These are phyloP conservation scores for Poecile atricapillus DNA, from an alignment of 2,113 vertebrate species.

Conservation along the genomic window DNA sequence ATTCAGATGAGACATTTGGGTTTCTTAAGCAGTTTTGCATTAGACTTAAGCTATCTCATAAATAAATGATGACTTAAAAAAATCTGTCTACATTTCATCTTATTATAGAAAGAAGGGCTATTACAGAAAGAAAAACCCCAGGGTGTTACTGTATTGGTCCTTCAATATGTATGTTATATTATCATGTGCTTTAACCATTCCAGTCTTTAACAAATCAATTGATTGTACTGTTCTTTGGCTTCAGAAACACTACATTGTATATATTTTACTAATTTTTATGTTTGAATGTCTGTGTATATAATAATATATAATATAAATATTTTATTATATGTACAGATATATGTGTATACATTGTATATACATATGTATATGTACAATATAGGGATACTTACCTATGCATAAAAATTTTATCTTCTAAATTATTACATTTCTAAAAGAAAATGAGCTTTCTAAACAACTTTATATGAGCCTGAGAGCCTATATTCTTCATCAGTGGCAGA, in stretches of 20 bases:
- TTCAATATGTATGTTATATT: constrained; percentile 10
- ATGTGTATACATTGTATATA: neutral
- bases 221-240: neutral
- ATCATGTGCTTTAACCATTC: neutral
- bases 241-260: neutral
- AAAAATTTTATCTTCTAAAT: neutral
- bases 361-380: neutral
- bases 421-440: neutral
- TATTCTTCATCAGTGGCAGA: neutral
- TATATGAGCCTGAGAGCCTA: neutral
- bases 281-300: neutral
- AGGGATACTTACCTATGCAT: neutral
- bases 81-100: constrained; percentile 36
- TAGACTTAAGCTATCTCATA: constrained; percentile 56
- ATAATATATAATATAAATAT: neutral
- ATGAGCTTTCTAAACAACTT: neutral
- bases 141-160: neutral
- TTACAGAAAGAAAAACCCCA: constrained; percentile 32
- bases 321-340: neutral
- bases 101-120: constrained; percentile 30
- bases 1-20: constrained; percentile 57
- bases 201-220: neutral
- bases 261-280: neutral
- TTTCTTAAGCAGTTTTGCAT: constrained; percentile 54
- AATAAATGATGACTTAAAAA: constrained; percentile 58